Evolutionary conservation across 2,797 vertebrate species (phyloP).

Genomic region (Smutsia temminckii): DNA sequence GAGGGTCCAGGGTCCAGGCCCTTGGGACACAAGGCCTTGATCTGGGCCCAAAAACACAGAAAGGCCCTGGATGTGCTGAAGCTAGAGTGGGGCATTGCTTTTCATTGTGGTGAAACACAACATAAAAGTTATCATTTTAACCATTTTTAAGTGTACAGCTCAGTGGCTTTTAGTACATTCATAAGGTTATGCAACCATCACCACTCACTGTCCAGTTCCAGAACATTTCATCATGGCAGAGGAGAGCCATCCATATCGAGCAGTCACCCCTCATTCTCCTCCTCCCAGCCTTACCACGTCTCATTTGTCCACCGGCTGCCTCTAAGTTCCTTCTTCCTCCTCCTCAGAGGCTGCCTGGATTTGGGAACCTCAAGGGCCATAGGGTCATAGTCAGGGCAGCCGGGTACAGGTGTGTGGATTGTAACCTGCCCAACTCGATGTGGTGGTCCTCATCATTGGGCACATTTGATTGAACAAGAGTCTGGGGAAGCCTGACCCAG

Average conservation of each 20-base stretch:
- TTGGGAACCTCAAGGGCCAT: not conserved
- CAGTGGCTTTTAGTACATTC: no score
- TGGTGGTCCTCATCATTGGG: not conserved
- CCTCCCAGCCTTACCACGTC: not conserved
- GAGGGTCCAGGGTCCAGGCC: not conserved
- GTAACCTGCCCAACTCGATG: not conserved
- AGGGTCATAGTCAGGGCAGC: not conserved
- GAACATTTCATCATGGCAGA: not conserved
- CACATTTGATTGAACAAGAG: not conserved
- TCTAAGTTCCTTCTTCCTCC: not conserved
- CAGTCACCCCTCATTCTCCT: not conserved
- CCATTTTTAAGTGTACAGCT: no score
- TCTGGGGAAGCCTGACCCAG: not conserved
- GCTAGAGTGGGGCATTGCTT: not conserved
- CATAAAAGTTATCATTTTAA: not conserved
- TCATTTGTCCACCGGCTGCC: not conserved
- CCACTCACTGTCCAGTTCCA: not conserved
- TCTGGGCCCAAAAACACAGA: not conserved
- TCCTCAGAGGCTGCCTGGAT: not conserved
- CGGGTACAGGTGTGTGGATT: not conserved
- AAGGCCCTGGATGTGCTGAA: not conserved
- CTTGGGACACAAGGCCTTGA: not conserved
- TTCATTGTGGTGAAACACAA: not conserved
- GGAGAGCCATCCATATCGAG: not conserved
- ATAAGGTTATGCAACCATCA: not conserved